Evolutionary conservation across 2,797 vertebrate genomes (phyloP).

Genomic region (Artibeus lituratus): DNA sequence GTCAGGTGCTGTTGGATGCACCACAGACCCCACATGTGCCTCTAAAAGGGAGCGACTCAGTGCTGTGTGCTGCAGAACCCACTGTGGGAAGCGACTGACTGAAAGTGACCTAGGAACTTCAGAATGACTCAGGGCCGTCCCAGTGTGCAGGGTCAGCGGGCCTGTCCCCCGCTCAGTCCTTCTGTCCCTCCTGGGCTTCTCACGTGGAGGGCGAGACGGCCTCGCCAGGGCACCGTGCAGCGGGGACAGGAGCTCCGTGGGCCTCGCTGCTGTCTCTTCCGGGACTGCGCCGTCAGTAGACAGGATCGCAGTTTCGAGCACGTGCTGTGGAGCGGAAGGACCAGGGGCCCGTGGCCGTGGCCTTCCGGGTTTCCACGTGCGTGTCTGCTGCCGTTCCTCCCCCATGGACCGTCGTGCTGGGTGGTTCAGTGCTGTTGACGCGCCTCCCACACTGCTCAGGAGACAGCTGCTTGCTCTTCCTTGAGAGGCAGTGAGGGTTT

Average conservation of each 20-base stretch:
- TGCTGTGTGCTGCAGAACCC: not conserved
- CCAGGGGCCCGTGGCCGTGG: too few species aligned
- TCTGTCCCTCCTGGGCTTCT: not conserved
- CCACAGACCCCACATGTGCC: not conserved
- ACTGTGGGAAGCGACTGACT: not conserved
- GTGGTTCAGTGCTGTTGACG: too few species aligned
- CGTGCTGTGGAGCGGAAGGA: too few species aligned
- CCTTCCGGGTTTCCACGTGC: too few species aligned
- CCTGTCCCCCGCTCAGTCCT: not conserved
- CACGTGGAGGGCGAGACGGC: not conserved
- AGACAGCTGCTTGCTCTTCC: not conserved
- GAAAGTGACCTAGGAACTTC: not conserved
- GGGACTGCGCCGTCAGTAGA: fast-evolving
- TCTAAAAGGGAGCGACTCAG: not conserved
- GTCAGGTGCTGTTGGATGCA: not conserved
- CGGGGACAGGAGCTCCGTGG: too few species aligned
- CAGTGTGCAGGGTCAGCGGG: fast-evolving
- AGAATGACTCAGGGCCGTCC: not conserved
- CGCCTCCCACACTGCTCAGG: too few species aligned
- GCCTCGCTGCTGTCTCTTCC: too few species aligned
- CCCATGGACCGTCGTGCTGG: fast-evolving
- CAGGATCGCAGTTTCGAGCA: too few species aligned
- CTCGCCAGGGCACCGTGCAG: not conserved
- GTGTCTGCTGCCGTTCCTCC: fast-evolving
- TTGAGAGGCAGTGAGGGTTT: too few species aligned